phyloP scores from a whole-genome alignment of 2,797 vertebrate species.

The Echeneis naucrates region DNA sequence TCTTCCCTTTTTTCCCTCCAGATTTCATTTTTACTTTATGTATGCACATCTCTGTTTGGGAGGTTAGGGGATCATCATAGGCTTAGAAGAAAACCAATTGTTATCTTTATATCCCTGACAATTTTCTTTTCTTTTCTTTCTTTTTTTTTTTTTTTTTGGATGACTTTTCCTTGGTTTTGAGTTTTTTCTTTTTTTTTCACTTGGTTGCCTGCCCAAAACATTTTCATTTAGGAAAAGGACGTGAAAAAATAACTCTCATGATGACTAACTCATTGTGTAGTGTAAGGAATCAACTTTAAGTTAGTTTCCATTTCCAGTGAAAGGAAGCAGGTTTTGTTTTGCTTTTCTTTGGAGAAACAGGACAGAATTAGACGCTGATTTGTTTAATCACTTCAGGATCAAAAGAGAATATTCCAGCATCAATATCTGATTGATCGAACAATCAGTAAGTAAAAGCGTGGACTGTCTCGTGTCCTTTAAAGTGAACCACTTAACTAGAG shows the following conservation, averaged over 20 bases:
- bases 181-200: background rate
- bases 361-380: background rate
- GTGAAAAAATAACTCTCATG: background rate
- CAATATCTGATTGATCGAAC: slow-evolving; percentile 14
- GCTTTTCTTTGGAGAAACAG: background rate
- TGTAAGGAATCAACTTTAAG: background rate
- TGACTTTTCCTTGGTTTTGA: slow-evolving; percentile 18
- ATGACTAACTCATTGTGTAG: slow-evolving; percentile 3
- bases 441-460: slow-evolving; percentile 4
- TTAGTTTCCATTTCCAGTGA: background rate
- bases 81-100: slow-evolving; percentile 6
- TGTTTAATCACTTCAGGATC: background rate
- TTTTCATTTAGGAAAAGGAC: slow-evolving; percentile 7
- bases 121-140: slow-evolving; percentile 16
- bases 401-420: slow-evolving; percentile 16
- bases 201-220: slow-evolving; percentile 10
- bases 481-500: background rate
- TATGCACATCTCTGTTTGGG: slow-evolving; percentile 9
- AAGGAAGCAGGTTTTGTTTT: background rate
- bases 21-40: slow-evolving; percentile 21
- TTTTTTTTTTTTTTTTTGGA: no score
- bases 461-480: slow-evolving; percentile 2
- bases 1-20: background rate
- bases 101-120: slow-evolving; percentile 23
- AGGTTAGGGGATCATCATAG: background rate